Evolutionary conservation across 64 coral and sea anemone genomes (phyloP).

Genomic region (Acropora tenuis): DNA sequence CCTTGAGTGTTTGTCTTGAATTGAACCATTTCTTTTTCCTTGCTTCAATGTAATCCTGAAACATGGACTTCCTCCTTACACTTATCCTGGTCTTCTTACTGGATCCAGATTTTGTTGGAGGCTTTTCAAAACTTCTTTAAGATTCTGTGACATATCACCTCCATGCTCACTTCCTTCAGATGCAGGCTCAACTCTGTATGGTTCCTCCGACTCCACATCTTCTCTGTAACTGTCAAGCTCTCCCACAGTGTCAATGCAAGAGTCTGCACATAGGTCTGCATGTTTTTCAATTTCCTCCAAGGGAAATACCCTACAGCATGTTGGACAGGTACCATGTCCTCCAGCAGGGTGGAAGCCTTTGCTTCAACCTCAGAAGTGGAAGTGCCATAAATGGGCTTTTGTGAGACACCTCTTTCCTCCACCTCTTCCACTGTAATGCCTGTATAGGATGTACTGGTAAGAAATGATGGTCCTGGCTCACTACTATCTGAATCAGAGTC

Average conservation of each 20-base stretch:
- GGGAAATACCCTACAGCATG: background rate
- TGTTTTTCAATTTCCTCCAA: conserved; percentile 55
- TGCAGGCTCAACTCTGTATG: conserved; percentile 13
- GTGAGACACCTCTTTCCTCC: conserved; percentile 16
- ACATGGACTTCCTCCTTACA: conserved; percentile 34
- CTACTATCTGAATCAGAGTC: conserved; percentile 27
- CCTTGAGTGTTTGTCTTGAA: conserved; percentile 26
- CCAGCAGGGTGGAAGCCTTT: conserved; percentile 9
- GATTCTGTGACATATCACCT: conserved; percentile 1
- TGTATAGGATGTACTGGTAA: background rate
- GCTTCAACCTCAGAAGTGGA: background rate
- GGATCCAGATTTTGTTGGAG: conserved; percentile 31
- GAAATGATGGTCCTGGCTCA: conserved; percentile 42
- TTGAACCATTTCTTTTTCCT: background rate
- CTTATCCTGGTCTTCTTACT: conserved; percentile 24
- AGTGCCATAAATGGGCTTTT: conserved; percentile 39
- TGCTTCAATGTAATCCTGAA: conserved; percentile 41
- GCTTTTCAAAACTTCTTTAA: conserved; percentile 12
- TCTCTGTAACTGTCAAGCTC: conserved; percentile 26
- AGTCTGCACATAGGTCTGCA: conserved; percentile 61
- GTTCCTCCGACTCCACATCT: conserved; percentile 5
- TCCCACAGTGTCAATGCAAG: conserved; percentile 52
- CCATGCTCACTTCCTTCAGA: conserved; percentile 39
- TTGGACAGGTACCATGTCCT: conserved; percentile 40
- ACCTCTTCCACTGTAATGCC: background rate